Evolutionary conservation across 2,797 vertebrate genomes (phyloP), one percentile per base, ranked within the genome.

Genomic region (Melopsittacus undulatus): DNA sequence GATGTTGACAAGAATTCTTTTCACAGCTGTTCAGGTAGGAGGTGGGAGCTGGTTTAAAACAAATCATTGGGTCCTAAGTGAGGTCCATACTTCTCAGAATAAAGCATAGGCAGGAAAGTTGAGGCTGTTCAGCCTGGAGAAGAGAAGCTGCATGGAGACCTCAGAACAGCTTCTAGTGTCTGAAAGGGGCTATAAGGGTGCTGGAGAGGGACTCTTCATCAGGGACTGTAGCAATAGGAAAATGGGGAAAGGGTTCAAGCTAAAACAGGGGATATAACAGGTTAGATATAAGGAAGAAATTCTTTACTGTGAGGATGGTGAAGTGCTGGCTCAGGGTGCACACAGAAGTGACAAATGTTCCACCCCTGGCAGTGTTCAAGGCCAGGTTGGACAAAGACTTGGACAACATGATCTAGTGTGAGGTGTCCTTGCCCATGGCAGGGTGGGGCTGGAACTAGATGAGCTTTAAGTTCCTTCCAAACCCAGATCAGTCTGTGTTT

Each of bases 241-340:
- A 66, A 6, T 8, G 11, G 29, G 22, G 19, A 59, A 66, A 30
- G 24, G 11, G 19, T 45, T 11, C 0, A 0, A 0, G 38, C 2
- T 57, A 14, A 5, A 38, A 51, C 9, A 49, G 29, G 6, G 16
- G 3, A 51, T 20, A 40, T 8, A 0, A 0, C 2, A 0, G 38
- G 3, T 51, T 38, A 49, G 16, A 30, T 51, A 2, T 5, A 26
- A 16, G 24, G 29, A 29, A 51, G 9, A 0, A 78, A 51, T 51
- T 2, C 0, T 13, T 40, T 4, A 1, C 29, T 59, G 2, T 7
- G 24, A 66, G 20, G n/a, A 17, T 34, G 21, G 1, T 0, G 9
- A 52, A 17, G n/a, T 12, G 5, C 12, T 40, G n/a, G 2, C 5
- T 40, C 29, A 52, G 45, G 20, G 0, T 61, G 2, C 9, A 10